Evolutionary conservation across 2,888 invertebrate genomes (phyloP).

Genomic region (Drosophila paranaensis): DNA sequence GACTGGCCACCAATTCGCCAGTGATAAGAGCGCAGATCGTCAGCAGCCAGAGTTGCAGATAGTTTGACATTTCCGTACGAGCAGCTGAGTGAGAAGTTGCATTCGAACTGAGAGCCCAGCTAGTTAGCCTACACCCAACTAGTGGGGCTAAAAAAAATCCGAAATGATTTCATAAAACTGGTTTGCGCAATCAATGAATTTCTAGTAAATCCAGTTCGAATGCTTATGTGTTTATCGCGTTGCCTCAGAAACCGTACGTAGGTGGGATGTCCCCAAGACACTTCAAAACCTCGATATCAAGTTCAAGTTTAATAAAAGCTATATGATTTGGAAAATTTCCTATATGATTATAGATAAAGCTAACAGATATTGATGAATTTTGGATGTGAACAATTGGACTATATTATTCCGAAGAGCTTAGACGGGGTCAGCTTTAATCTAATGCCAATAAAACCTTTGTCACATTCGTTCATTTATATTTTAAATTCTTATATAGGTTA

Average conservation of each 20-base stretch:
- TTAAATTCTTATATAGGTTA: too few species aligned
- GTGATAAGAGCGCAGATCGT: conserved; percentile 22
- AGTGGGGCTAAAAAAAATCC: conserved; percentile 9
- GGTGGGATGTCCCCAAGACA: conserved; percentile 19
- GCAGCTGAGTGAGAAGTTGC: conserved; percentile 5
- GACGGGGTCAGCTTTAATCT: too few species aligned
- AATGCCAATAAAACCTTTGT: too few species aligned
- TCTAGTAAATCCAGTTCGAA: conserved; percentile 68
- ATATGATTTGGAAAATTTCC: conserved; percentile 14
- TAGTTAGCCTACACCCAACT: conserved; percentile 6
- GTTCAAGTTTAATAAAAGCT: not conserved
- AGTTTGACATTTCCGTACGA: conserved; percentile 28
- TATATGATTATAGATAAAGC: not conserved
- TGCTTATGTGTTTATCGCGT: conserved; percentile 7
- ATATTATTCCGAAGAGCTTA: not conserved
- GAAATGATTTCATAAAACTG: conserved; percentile 49
- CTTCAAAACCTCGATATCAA: conserved; percentile 4
- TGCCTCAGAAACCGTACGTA: conserved; percentile 18
- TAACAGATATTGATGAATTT: not conserved
- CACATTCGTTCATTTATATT: too few species aligned
- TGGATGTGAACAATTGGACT: not conserved
- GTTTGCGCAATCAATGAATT: conserved; percentile 41
- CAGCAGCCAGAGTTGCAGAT: conserved; percentile 11
- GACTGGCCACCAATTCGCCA: conserved; percentile 24
- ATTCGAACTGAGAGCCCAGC: conserved; percentile 29